Evolutionary conservation across 2,113 vertebrate species (phyloP).

Genomic region (Aspiorhynchus laticeps): DNA sequence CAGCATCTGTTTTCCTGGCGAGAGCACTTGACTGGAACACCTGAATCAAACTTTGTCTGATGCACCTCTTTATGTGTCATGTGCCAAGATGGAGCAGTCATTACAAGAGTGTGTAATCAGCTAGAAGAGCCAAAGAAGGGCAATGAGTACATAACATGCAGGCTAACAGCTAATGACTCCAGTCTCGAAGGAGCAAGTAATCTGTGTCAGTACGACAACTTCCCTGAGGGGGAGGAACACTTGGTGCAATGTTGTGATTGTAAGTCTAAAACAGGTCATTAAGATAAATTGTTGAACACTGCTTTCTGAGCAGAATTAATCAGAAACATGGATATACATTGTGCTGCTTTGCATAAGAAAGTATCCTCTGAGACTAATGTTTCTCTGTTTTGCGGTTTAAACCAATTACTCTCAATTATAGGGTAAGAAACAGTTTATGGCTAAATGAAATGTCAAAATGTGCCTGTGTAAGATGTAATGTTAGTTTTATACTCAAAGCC

Average conservation of each 20-base stretch:
- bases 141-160: conserved; percentile 10
- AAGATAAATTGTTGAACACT: conserved; percentile 26
- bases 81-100: not conserved
- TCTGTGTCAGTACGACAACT: conserved; percentile 21
- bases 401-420: conserved; percentile 25
- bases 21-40: conserved; percentile 33
- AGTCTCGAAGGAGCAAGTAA: conserved; percentile 17
- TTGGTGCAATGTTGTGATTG: conserved; percentile 37
- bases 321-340: conserved; percentile 15
- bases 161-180: conserved; percentile 22
- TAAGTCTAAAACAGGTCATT: conserved; percentile 37
- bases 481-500: not conserved
- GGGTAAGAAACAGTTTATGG: not conserved
- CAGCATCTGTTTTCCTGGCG: not conserved
- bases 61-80: not conserved
- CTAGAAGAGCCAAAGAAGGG: conserved; percentile 3
- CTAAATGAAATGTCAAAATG: conserved; percentile 33
- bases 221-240: conserved; percentile 26
- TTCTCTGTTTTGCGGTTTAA: conserved; percentile 2
- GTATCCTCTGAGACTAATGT: conserved; percentile 6
- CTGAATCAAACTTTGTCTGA: not conserved
- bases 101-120: conserved; percentile 32
- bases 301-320: conserved; percentile 41
- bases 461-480: not conserved
- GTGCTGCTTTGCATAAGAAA: conserved; percentile 17